phyloP scores from a whole-genome alignment of 2,888 invertebrate genomes.

The Pyrochroa serraticornis region DNA sequence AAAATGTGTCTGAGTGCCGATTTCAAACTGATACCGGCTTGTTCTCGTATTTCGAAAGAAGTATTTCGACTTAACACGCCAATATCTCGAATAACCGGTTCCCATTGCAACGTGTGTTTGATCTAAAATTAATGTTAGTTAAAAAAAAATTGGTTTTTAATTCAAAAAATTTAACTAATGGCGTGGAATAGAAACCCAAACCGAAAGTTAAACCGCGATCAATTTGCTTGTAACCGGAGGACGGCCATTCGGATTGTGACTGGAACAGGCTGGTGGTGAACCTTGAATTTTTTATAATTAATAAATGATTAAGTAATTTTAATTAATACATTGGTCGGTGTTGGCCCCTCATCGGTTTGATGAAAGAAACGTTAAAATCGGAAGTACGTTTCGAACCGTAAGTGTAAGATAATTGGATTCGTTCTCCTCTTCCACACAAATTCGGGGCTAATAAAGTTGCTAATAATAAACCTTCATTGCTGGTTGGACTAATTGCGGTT shows the following conservation, averaged over 20 bases:
- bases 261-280: slow-evolving; percentile 76
- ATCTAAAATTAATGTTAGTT: slow-evolving; percentile 64
- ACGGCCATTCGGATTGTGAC: slow-evolving; percentile 76
- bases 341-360: slow-evolving; percentile 82
- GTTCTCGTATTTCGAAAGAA: slow-evolving; percentile 86
- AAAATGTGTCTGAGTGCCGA: slow-evolving; percentile 84
- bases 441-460: slow-evolving; percentile 81
- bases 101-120: slow-evolving; percentile 87
- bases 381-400: slow-evolving; percentile 83
- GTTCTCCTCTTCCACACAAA: slow-evolving; percentile 86
- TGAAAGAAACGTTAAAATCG: slow-evolving; percentile 78
- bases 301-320: background rate
- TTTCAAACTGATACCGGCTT: slow-evolving; percentile 88
- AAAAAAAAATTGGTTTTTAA: slow-evolving; percentile 6
- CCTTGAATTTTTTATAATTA: slow-evolving; percentile 56
- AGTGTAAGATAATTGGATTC: slow-evolving; percentile 80
- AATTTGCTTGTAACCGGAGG: slow-evolving; percentile 81
- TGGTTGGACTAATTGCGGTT: slow-evolving; percentile 76
- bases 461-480: slow-evolving; percentile 87
- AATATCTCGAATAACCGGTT: slow-evolving; percentile 82
- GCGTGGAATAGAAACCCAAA: slow-evolving; percentile 71
- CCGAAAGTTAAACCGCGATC: slow-evolving; percentile 82
- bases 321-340: slow-evolving; percentile 64
- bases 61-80: slow-evolving; percentile 73
- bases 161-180: slow-evolving; percentile 55